Evolutionary conservation across 1,140 invertebrate species (phyloP), one percentile per base, ranked within the genome.

Genomic region (Aphaenogaster rudis): DNA sequence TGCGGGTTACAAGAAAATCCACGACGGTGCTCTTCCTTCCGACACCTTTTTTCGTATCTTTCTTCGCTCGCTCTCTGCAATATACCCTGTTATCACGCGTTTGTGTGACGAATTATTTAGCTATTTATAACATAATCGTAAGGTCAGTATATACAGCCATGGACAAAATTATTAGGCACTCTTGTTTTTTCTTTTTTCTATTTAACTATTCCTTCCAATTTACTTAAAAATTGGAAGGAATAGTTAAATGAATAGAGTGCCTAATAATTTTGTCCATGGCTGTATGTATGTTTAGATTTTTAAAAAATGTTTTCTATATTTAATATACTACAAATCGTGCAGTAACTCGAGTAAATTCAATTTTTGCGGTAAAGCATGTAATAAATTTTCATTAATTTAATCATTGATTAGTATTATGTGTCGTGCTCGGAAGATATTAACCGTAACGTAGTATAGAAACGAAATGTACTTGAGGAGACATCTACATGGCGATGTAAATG

Each of bases 1-100:
- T 94, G 92, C 91, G 90, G 91, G 93, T 92, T 94, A 93, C 93
- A 93, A 91, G 93, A 81, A 91, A 89, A 91, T 90, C 90, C 87
- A 88, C 80, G 78, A 50, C 59, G 36, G 66, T 57, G 33, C 50
- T 42, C 61, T 36, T 36, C 21, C 59, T 52, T n/a, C 52, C 28
- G 15, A 59, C 52, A n/a, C 39, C 36, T 59, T 81, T 33, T 52
- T 57, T 59, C 71, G 42, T 36, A 50, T 80, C 76, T 50, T 71
- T 59, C 33, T 52, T 3, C 28, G 11, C 54, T 17, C 39, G 28
- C 15, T 74, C 52, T 45, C 39, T 17, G 67, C 15, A 48, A 72
- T 13, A 39, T 36, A 59, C 3, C 52, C 15, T 45, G 21, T 2
- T 11, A 15, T 9, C 13, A 54, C 39, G 39, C 13, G 15, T 57